Base-by-base conservation (phyloP, 2,888 invertebrate species). In the Epirrhoe tristata region DNA sequence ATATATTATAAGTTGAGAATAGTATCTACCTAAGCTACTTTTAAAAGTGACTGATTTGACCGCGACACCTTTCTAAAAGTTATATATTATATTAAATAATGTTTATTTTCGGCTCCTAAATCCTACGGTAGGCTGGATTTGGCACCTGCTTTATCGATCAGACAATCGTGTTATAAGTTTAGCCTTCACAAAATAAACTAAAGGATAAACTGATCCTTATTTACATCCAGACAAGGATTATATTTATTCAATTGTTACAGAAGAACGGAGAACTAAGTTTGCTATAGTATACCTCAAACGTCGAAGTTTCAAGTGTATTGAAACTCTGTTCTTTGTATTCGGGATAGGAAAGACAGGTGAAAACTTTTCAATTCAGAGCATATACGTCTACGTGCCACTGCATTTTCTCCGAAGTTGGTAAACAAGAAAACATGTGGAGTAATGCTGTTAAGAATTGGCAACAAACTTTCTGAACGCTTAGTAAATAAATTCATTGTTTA, bases 281-380 rank as follows among this genome's bases (percentile, higher is more conserved):
- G 74, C 67, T 73, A 72, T 73, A 72, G 73, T 75, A 66, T 72
- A 71, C 74, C 69, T 76, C 73, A 76, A 79, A 78, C 75, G 72
- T 68, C 72, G 55, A 77, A 82, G 75, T 80, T 82, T 77, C 75
- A 72, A 77, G 78, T 77, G 74, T 77, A 80, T 77, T 79, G 79
- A 77, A 77, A 80, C 73, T 76, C 73, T 67, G 74, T 74, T 77
- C 76, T 80, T 79, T 81, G 78, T 78, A 71, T 76, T 75, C 74
- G 62, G 66, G 63, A 64, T 72, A 59, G 68, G 66, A 62, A 66
- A 74, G 77, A 74, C 79, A 81, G 77, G 77, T 79, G 76, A 66
- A 73, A 76, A 69, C 63, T 63, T 67, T 71, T 66, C 65, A 67
- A 71, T 74, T 68, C 68, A 59, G 62, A 58, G 65, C 56, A 62